phyloP scores from a whole-genome alignment of 2,113 vertebrate genomes.

The Indri indri region DNA sequence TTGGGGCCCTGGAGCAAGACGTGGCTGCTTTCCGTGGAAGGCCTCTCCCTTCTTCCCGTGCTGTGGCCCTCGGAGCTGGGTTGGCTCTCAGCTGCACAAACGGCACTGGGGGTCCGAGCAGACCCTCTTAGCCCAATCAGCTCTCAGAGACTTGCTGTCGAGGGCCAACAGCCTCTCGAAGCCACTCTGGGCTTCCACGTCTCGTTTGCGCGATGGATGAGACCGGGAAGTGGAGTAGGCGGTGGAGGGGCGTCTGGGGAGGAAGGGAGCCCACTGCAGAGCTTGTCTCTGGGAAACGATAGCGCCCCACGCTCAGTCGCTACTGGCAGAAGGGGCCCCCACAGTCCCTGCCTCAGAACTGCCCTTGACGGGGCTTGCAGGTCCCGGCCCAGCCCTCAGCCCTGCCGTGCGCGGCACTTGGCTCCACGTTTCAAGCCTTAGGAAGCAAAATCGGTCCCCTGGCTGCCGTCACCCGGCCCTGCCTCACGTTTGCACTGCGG shows the following conservation, averaged over 20 bases:
- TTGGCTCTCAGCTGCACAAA: constrained; percentile 47
- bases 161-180: constrained; percentile 63
- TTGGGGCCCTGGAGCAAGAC: no score
- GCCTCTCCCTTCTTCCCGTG: background rate
- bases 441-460: background rate
- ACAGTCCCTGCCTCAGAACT: no score
- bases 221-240: constrained; percentile 55
- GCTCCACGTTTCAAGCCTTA: background rate
- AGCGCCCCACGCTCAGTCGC: rapidly evolving
- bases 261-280: background rate
- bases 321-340: no score
- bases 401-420: no score
- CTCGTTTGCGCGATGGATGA: constrained; percentile 58
- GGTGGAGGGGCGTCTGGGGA: constrained; percentile 52
- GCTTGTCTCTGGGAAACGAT: no score
- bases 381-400: no score
- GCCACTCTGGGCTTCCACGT: constrained; percentile 50
- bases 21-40: no score
- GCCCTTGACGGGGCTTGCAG: no score
- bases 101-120: constrained; percentile 38
- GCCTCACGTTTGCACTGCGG: background rate
- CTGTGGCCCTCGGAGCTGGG: background rate
- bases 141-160: constrained; percentile 64
- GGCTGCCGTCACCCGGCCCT: no score
- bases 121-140: constrained; percentile 64